A percentile compares a stretch with the other conserved stretches of the same genome.
Conservation (phyloP, 1,140 invertebrate genomes). For the Trichoplusia ni region DNA sequence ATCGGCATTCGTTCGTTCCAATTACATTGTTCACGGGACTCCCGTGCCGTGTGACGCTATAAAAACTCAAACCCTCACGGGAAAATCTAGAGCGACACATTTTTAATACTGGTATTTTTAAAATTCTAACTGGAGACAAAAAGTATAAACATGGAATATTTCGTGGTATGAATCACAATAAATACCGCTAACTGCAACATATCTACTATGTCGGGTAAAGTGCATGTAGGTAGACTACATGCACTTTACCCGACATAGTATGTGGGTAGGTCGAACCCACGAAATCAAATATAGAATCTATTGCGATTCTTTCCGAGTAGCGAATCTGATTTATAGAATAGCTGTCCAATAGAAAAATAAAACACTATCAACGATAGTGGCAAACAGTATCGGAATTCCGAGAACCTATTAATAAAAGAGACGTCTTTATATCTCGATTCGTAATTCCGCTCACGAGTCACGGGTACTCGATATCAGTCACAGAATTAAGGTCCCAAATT, state of each 20-base stretch:
- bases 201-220: no score
- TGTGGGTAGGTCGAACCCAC: no score
- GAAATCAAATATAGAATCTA: background rate
- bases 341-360: background rate
- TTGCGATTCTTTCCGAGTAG: background rate
- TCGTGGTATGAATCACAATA: no score
- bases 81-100: background rate
- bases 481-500: constrained; percentile 12
- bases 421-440: background rate
- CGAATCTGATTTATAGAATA: background rate
- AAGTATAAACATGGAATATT: no score
- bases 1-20: background rate
- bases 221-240: no score
- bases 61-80: background rate
- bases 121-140: no score
- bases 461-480: background rate
- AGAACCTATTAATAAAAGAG: background rate
- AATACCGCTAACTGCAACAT: no score
- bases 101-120: no score
- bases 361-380: no score
- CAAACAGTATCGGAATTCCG: background rate
- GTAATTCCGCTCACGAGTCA: background rate
- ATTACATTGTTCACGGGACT: constrained; percentile 12
- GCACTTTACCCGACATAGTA: no score
- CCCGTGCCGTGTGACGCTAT: constrained; percentile 4